Percentiles rank a stretch among this genome's conserved stretches.
phyloP scores from a whole-genome alignment of 1,140 invertebrate genomes.

The Eumaeus atala region DNA sequence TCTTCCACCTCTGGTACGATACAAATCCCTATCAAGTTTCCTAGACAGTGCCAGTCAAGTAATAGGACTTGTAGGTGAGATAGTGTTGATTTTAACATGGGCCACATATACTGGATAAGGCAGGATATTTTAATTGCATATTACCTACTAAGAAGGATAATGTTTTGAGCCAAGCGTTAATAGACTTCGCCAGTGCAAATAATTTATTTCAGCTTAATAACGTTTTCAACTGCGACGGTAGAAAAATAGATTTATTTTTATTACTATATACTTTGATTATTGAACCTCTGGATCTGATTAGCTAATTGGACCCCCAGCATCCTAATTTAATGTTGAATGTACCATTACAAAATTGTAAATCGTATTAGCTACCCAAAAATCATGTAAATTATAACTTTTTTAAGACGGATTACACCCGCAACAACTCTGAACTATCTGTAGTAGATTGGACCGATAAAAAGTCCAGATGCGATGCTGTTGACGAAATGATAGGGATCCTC shows the following conservation, averaged over 20 bases:
- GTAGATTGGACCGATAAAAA: not conserved
- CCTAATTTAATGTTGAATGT: not conserved
- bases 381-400: not conserved
- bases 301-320: not conserved
- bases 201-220: slow-evolving; percentile 1
- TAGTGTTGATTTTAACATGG: slow-evolving; percentile 7
- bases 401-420: not conserved
- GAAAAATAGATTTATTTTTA: not conserved
- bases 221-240: not conserved
- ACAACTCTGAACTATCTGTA: not conserved
- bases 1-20: not conserved
- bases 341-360: not conserved
- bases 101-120: not conserved
- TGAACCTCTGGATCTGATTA: not conserved
- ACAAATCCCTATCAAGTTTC: not conserved
- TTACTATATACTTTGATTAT: not conserved
- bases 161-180: not conserved
- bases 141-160: not conserved
- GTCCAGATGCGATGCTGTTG: not conserved
- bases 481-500: not conserved
- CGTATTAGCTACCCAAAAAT: not conserved
- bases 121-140: not conserved
- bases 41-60: not conserved
- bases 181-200: not conserved
- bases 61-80: not conserved